Base-by-base conservation (phyloP, 2,797 vertebrate species). In the Alectoris magna region DNA sequence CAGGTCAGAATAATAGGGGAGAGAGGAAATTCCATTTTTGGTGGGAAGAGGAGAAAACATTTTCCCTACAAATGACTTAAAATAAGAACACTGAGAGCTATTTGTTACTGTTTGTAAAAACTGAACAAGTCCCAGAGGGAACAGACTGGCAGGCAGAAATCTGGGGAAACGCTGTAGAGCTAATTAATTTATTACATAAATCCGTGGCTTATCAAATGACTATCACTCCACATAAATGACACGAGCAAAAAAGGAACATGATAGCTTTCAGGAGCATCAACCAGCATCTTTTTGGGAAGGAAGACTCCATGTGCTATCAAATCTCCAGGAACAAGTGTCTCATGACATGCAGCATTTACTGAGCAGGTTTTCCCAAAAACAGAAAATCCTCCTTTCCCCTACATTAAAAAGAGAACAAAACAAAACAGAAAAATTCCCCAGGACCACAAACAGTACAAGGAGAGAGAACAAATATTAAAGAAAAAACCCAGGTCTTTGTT, bases 181-280 rank as follows among this genome's bases (percentile, higher is more conserved):
- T 87, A 91, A 94, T 94, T 88, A 94, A 92, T 94, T 88, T 88
- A 84, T 95, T 93, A 91, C 71, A 88, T 90, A 94, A 95, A 84
- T 75, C 80, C 76, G 34, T 59, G 44, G 46, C 24, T 91, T 86
- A 78, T 84, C 83, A 79, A 91, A 72, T 94, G 77, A 70, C 88
- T 82, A 91, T 84, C 77, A 58, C 77, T 88, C 59, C 53, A 15
- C 72, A 73, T 26, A 93, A 92, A 90, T 68, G 39, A 68, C 4
- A 3, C 10, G 62, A 84, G 31, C 3, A n/a, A 48, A 82, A 74
- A 68, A 26, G 4, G 31, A 84, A 63, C 44, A 49, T 67, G 13
- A 77, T 41, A 79, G 24, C 53, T 90, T 88, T 74, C 31, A 82
- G 51, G 46, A 90, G 36, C 59, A 81, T 49, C 11, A 7, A 24